These are phyloP conservation scores for Thymelicus acteon DNA, from an alignment of 2,888 invertebrate genomes.

Conservation along the genomic window DNA sequence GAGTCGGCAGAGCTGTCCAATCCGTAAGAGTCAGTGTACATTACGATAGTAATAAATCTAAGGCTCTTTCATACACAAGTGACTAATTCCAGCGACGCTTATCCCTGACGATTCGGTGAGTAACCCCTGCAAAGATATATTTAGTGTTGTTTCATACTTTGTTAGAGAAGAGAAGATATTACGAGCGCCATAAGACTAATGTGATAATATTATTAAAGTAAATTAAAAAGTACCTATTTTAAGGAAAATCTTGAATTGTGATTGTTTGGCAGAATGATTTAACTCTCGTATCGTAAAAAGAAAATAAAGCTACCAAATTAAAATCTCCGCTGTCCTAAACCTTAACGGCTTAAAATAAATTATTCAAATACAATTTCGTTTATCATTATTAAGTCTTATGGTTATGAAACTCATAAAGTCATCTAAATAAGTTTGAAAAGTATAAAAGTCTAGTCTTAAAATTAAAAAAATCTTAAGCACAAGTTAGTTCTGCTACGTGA, in stretches of 20 bases:
- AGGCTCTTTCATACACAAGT: constrained; percentile 23
- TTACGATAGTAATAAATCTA: constrained; percentile 11
- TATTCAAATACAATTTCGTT: too few species aligned
- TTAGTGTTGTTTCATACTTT: constrained; percentile 23
- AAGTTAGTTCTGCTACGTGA: too few species aligned
- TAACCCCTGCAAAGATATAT: constrained; percentile 21
- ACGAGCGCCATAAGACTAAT: not conserved
- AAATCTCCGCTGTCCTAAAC: too few species aligned
- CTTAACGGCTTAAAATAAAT: too few species aligned
- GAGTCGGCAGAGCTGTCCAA: not conserved
- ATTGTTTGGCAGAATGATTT: too few species aligned
- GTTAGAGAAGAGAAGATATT: not conserved
- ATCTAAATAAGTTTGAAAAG: too few species aligned
- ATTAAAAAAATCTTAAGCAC: too few species aligned
- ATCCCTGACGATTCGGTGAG: constrained; percentile 23
- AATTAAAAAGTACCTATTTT: constrained; percentile 1
- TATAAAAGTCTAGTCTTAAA: too few species aligned
- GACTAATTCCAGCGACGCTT: constrained; percentile 22
- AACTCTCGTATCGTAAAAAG: too few species aligned
- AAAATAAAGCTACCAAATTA: too few species aligned
- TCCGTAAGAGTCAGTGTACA: not conserved
- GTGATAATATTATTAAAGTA: not conserved
- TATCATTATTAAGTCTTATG: too few species aligned
- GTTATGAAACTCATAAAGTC: too few species aligned
- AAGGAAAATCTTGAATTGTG: not conserved